These are phyloP conservation scores for Microctonus aethiopoides DNA, from an alignment of 2,888 invertebrate genomes.

Conservation along the genomic window DNA sequence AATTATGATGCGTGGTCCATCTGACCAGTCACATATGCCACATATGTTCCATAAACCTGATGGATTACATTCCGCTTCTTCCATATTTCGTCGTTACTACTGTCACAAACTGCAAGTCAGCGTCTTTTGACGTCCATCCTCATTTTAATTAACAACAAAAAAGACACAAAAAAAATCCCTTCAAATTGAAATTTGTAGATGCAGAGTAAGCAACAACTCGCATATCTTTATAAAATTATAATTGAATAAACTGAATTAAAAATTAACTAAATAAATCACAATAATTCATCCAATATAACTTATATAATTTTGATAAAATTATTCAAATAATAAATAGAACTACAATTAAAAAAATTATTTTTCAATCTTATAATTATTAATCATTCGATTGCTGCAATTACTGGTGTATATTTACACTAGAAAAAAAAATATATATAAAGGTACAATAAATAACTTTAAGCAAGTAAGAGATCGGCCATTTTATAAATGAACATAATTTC, in stretches of 20 bases:
- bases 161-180: neutral
- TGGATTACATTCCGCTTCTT: conserved; percentile 33
- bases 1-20: conserved; percentile 42
- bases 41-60: conserved; percentile 32
- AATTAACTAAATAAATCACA: no score
- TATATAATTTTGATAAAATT: no score
- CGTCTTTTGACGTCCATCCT: neutral
- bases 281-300: no score
- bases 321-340: no score
- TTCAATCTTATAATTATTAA: no score
- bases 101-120: neutral
- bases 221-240: no score
- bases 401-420: no score
- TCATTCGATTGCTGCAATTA: no score
- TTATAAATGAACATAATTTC: neutral
- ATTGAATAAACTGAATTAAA: no score
- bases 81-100: conserved; percentile 34
- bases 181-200: neutral
- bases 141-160: neutral
- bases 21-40: conserved; percentile 19
- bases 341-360: no score
- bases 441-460: neutral
- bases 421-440: no score
- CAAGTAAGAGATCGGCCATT: neutral
- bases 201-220: no score